These are phyloP conservation scores for Diorhabda carinulata DNA, from an alignment of 1,140 invertebrate genomes.

Conservation along the genomic window DNA sequence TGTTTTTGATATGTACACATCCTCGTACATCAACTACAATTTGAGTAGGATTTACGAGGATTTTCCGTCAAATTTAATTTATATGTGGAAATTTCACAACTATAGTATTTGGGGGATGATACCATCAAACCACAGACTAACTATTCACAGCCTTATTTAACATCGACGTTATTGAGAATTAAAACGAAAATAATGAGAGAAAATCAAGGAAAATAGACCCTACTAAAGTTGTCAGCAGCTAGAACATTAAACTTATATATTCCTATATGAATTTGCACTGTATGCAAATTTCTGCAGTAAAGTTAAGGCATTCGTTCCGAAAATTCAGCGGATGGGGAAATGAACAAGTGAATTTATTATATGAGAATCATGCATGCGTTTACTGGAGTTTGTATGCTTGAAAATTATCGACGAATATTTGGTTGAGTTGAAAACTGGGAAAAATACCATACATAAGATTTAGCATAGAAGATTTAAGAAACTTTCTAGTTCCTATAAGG, in stretches of 20 bases:
- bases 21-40: too few relatives aligned
- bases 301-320: conserved; percentile 27
- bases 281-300: conserved; percentile 38
- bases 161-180: too few relatives aligned
- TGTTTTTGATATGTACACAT: too few relatives aligned
- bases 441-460: neutral
- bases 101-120: too few relatives aligned
- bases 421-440: neutral
- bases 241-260: conserved; percentile 38
- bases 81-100: too few relatives aligned
- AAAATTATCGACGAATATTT: conserved; percentile 25
- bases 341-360: conserved; percentile 30
- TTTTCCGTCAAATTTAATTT: too few relatives aligned
- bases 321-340: conserved; percentile 26
- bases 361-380: conserved; percentile 27
- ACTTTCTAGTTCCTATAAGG: too few relatives aligned
- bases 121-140: too few relatives aligned
- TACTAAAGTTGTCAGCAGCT: conserved; percentile 39
- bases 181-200: conserved; percentile 25
- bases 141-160: too few relatives aligned
- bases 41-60: too few relatives aligned
- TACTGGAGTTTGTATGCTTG: conserved; percentile 25
- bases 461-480: too few relatives aligned
- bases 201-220: conserved; percentile 35
- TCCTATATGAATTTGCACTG: conserved; percentile 36